Conservation (phyloP, 2,113 vertebrate genomes). For the Megaptera novaeangliae region DNA sequence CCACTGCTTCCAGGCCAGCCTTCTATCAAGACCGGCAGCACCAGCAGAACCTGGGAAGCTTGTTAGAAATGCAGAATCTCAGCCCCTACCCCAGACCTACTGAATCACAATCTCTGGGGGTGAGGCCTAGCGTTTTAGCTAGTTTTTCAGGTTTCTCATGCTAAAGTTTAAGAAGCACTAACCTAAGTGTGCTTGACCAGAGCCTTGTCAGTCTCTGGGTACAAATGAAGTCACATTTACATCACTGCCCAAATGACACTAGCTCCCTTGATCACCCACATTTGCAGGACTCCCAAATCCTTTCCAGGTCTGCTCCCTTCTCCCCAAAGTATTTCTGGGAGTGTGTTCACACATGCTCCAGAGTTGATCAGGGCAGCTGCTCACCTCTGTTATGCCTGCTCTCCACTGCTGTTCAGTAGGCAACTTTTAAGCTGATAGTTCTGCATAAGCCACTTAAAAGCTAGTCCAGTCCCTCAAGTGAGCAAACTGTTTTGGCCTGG, state of each 20-base stretch:
- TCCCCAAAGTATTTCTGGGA: not conserved
- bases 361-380: not conserved
- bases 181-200: not conserved
- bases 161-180: not conserved
- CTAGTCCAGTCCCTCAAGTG: not conserved
- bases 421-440: not conserved
- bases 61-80: not conserved
- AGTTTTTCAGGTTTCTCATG: not conserved
- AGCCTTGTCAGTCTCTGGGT: not conserved
- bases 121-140: not conserved
- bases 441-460: not conserved
- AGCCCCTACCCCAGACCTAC: not conserved
- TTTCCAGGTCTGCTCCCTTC: not conserved
- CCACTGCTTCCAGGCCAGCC: not conserved
- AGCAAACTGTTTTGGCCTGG: not conserved
- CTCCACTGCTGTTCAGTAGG: not conserved
- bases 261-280: not conserved
- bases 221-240: not conserved
- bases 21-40: not conserved
- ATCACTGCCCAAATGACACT: not conserved
- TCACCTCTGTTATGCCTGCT: not conserved
- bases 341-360: not conserved
- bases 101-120: not conserved
- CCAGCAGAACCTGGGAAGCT: not conserved
- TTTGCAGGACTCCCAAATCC: not conserved